These are phyloP conservation scores for Montifringilla adamsi DNA, from an alignment of 2,113 vertebrate species.

Conservation along the genomic window DNA sequence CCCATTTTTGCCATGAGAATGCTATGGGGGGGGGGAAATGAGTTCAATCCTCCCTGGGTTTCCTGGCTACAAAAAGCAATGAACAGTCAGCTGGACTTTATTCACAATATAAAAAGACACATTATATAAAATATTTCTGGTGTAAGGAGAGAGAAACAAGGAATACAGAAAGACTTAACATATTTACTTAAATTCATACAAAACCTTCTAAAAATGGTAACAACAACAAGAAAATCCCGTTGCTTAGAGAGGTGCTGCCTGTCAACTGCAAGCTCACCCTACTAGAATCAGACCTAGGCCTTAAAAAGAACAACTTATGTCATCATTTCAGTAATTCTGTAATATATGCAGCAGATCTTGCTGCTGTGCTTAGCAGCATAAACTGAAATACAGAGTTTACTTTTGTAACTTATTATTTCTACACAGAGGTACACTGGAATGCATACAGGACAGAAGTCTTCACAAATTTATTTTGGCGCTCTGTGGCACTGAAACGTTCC, in stretches of 20 bases:
- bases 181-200: neutral
- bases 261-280: neutral
- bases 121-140: neutral
- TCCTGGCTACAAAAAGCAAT: neutral
- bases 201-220: neutral
- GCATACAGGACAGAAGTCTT: constrained; percentile 57
- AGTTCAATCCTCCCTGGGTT: neutral
- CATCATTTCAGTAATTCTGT: neutral
- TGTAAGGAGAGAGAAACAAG: neutral
- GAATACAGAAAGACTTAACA: neutral
- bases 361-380: neutral
- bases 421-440: constrained; percentile 24
- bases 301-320: neutral
- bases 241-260: neutral
- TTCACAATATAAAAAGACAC: neutral
- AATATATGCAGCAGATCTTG: neutral
- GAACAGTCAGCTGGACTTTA: neutral
- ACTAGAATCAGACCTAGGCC: neutral
- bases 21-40: neutral
- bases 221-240: neutral
- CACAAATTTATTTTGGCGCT: neutral
- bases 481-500: neutral
- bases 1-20: constrained; percentile 56
- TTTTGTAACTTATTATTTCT: neutral
- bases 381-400: neutral